Evolutionary conservation across 2,797 vertebrate genomes (phyloP).

Genomic region (Ctenopoma multispine): DNA sequence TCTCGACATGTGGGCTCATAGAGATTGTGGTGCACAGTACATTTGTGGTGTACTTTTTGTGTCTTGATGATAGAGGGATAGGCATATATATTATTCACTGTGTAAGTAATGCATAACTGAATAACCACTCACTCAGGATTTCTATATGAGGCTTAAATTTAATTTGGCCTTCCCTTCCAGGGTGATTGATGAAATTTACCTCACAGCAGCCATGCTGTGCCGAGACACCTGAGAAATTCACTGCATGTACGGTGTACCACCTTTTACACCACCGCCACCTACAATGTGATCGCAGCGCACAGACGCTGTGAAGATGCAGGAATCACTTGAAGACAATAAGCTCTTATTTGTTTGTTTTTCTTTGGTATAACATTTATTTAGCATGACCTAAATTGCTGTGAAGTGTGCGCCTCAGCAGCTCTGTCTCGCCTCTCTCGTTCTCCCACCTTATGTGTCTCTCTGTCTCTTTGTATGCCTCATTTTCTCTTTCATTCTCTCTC

Average conservation of each 20-base stretch:
- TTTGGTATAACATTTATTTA: conserved; percentile 78
- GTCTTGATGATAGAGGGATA: conserved; percentile 16
- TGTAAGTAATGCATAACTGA: conserved; percentile 43
- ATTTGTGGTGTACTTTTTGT: conserved; percentile 16
- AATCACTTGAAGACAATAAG: conserved; percentile 54
- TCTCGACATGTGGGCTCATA: conserved; percentile 6
- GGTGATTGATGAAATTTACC: conserved; percentile 50
- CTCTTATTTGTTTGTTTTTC: conserved; percentile 65
- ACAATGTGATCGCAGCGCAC: conserved; percentile 12
- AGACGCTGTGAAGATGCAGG: conserved; percentile 33
- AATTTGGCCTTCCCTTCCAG: conserved; percentile 33
- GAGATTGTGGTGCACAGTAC: conserved; percentile 5
- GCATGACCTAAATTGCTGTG: conserved; percentile 82
- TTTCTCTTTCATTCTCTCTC: conserved; percentile 44
- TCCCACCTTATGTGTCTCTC: conserved; percentile 42
- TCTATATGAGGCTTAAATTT: conserved; percentile 33
- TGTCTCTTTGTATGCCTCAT: conserved; percentile 49
- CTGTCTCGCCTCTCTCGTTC: conserved; percentile 70
- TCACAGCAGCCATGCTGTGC: conserved; percentile 34
- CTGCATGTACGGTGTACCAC: not conserved
- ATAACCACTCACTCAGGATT: conserved; percentile 43
- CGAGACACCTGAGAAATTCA: conserved; percentile 29
- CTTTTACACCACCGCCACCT: conserved; percentile 2
- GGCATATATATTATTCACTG: conserved; percentile 9
- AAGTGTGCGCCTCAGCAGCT: conserved; percentile 80